Evolutionary conservation across 1,140 invertebrate genomes (phyloP), one percentile per base, ranked within the genome.

Genomic region (Drosophila prosaltans): DNA sequence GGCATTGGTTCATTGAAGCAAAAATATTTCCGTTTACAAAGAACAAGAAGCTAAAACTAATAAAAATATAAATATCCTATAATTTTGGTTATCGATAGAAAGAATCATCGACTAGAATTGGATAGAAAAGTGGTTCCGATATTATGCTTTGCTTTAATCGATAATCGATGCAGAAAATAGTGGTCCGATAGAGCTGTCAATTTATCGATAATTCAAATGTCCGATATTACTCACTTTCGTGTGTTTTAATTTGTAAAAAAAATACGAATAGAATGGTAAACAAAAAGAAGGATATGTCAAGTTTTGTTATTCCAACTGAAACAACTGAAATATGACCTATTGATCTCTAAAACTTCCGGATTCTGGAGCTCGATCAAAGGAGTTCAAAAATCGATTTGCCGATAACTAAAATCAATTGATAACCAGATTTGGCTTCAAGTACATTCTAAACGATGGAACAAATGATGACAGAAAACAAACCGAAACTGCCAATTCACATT

Each of bases 401-500:
- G 45, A 51, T 51, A 51, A 51, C 45, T 8, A 26, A 30, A 51
- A 51, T 8, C 45, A 1, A 48, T 8, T 48, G 45, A 48, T 45
- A 67, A 69, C 67, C 75, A 36, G 72, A 76, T 79, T 73, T 84
- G 76, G 73, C 45, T 26, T 51, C 45, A 26, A 51, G 45, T 8
- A 26, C 3, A 3, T 51, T 51, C 21, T 51, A 21, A 51, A 51
- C 21, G 3, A 26, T 10, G 10, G 21, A 3, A 51, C 3, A 36
- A 36, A 36, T 6, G 6, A 36, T 36, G 32, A 36, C 32, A 16
- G 6, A 36, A 36, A 36, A 36, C 6, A 81, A 86, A 83, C 81
- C 88, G 76, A 88, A 82, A 86, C 82, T 86, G 82, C 83, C 83
- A 88, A 86, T 88, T 88, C 80, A 83, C 80, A 80, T 88, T 88